Evolutionary conservation across 2,113 vertebrate genomes (phyloP), one percentile per base, ranked within the genome.

Genomic region (Cinclus cinclus): DNA sequence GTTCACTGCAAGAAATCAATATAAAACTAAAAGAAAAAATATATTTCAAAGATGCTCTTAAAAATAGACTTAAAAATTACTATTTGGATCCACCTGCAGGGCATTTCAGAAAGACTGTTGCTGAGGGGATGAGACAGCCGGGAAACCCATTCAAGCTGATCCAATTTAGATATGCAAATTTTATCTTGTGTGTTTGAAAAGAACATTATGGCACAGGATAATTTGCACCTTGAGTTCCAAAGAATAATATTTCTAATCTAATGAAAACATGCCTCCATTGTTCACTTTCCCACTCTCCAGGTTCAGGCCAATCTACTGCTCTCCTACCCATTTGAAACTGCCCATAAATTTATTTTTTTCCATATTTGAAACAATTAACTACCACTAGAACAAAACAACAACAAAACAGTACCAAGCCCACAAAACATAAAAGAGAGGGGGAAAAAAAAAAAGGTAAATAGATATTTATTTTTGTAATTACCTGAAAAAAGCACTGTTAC

Each of bases 111-210:
- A 91, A 96, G 91, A 94, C 11, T 92, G 91, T 47, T 94, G 89
- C 93, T 97, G 91, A 95, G 93, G 74, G 80, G 88, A 92, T 84
- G 75, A 97, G 94, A 97, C 92, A 97, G 93, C 91, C 95, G 96
- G 96, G 89, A 97, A 98, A 96, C 91, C 94, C 94, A 97, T 96
- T 97, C 93, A 91, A 92, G 94, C 97, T 97, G 98, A 98, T 98
- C 97, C 97, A 98, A 98, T 98, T 98, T 98, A 98, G 98, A 98
- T 98, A 98, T 98, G 98, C 97, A 98, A 98, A 98, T 98, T 97
- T 96, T 97, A 97, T 97, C 97, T 95, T 86, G 50, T 85, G 93
- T 84, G 90, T 94, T 97, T 97, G 95, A 98, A 98, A 97, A 94
- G 96, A 97, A 97, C 96, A 95, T 97, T 96, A 96, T 89, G 90